phyloP scores from a whole-genome alignment of 1,140 invertebrate genomes.

The Aphaenogaster rudis region DNA sequence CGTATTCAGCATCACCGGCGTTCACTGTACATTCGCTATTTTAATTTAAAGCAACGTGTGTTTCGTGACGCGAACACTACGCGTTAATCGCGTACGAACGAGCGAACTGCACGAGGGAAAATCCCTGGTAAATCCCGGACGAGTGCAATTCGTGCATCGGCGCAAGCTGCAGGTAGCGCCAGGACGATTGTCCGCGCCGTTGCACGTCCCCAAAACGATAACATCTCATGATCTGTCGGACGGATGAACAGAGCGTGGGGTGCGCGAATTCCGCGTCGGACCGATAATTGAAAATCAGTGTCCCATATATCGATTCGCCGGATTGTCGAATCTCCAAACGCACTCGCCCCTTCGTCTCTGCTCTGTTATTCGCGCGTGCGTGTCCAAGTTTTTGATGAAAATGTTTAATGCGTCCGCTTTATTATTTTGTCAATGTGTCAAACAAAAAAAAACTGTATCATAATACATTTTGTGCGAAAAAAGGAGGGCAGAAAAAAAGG shows the following conservation, averaged over 20 bases:
- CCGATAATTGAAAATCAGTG: slow-evolving; percentile 86
- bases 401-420: slow-evolving; percentile 18
- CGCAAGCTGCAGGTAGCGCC: slow-evolving; percentile 59
- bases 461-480: neutral
- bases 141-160: slow-evolving; percentile 54
- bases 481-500: neutral
- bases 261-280: slow-evolving; percentile 78
- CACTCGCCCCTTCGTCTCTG: slow-evolving; percentile 36
- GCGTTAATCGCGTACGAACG: slow-evolving; percentile 52
- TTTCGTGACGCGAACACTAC: slow-evolving; percentile 56
- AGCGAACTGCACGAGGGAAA: slow-evolving; percentile 57
- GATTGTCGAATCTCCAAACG: slow-evolving; percentile 67
- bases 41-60: slow-evolving; percentile 57
- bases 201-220: slow-evolving; percentile 80
- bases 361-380: neutral
- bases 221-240: slow-evolving; percentile 84
- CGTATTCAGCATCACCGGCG: slow-evolving; percentile 19
- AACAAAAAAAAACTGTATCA: neutral
- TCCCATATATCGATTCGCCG: slow-evolving; percentile 84
- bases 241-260: slow-evolving; percentile 76
- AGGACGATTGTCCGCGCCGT: slow-evolving; percentile 63
- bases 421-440: slow-evolving; percentile 15
- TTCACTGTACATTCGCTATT: slow-evolving; percentile 51
- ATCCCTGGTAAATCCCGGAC: slow-evolving; percentile 65
- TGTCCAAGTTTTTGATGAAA: slow-evolving; percentile 8